Percentiles rank a stretch among this genome's conserved stretches.
Conservation (phyloP, 2,888 invertebrate genomes). For the Malachius bipustulatus region DNA sequence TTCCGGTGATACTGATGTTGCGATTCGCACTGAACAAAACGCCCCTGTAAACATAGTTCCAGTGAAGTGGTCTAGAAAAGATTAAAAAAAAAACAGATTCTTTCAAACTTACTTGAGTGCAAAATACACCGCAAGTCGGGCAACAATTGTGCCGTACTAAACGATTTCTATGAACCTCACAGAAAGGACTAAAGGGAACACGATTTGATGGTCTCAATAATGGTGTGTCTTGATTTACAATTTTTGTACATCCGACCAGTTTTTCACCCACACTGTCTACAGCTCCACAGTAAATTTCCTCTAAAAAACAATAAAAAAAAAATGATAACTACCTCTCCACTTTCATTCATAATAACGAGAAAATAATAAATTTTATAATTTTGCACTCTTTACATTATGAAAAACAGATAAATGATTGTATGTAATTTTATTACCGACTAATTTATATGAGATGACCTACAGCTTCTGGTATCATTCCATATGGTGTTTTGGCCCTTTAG, state of each 20-base stretch:
- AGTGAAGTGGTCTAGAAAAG: background rate
- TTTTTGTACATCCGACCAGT: constrained; percentile 71
- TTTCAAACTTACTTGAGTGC: constrained; percentile 56
- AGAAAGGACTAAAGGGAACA: constrained; percentile 69
- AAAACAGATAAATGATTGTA: too few relatives aligned
- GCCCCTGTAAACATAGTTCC: too few relatives aligned
- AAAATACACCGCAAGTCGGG: constrained; percentile 80
- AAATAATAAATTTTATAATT: too few relatives aligned
- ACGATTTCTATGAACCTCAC: constrained; percentile 65
- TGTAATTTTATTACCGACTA: too few relatives aligned
- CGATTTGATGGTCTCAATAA: constrained; percentile 58
- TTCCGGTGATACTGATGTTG: constrained; percentile 76
- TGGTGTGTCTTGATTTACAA: constrained; percentile 44
- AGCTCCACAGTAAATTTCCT: constrained; percentile 59
- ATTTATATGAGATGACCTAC: too few relatives aligned
- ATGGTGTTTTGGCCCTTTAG: too few relatives aligned
- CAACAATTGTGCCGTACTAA: constrained; percentile 77
- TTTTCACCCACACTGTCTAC: constrained; percentile 63
- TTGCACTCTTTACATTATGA: too few relatives aligned
- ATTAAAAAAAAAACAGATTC: too few relatives aligned
- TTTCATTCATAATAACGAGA: too few relatives aligned
- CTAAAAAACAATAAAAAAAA: constrained; percentile 29
- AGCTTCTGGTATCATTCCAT: too few relatives aligned
- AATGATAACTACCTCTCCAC: too few relatives aligned
- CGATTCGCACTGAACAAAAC: constrained; percentile 66